A percentile compares a stretch with the other conserved stretches of the same genome.
These are phyloP conservation scores for Chaenodraco wilsoni DNA, from an alignment of 2,797 vertebrate genomes.

Conservation along the genomic window DNA sequence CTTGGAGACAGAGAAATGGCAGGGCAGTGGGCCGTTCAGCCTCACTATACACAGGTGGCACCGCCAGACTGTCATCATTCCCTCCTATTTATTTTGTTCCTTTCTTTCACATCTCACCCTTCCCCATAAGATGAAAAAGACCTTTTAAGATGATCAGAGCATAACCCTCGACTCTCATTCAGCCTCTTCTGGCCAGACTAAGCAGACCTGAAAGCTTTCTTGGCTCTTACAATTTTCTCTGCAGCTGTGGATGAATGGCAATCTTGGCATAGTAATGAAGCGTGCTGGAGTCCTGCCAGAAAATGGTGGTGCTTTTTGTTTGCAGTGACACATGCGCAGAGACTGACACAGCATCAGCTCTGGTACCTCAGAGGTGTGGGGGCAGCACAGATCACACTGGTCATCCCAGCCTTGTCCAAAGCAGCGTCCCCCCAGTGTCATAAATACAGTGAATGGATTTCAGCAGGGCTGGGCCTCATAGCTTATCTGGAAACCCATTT, in stretches of 20 bases:
- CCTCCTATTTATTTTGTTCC: slow-evolving; percentile 9
- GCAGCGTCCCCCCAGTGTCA: background rate
- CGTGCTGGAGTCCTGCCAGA: slow-evolving; percentile 26
- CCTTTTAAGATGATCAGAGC: slow-evolving; percentile 50
- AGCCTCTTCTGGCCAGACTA: slow-evolving; percentile 25
- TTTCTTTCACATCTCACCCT: slow-evolving; percentile 10
- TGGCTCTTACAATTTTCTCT: slow-evolving; percentile 52
- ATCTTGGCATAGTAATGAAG: slow-evolving; percentile 59
- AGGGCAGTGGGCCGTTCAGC: background rate
- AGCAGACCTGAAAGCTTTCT: slow-evolving; percentile 69
- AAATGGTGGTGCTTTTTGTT: slow-evolving; percentile 11
- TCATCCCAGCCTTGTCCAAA: slow-evolving; percentile 19
- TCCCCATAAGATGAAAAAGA: slow-evolving; percentile 19
- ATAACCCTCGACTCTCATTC: slow-evolving; percentile 24
- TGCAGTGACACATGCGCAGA: slow-evolving; percentile 11
- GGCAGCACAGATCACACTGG: background rate
- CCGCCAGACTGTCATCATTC: slow-evolving; percentile 8
- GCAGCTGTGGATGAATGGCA: slow-evolving; percentile 55
- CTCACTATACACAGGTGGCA: slow-evolving; percentile 4
- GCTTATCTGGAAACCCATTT: slow-evolving; percentile 60
- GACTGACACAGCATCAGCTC: background rate
- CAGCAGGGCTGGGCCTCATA: slow-evolving; percentile 12
- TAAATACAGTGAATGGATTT: slow-evolving; percentile 50
- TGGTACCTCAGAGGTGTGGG: slow-evolving; percentile 14
- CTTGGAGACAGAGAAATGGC: background rate